Evolutionary conservation across 1,140 invertebrate species (phyloP).

Genomic region (Sinonovacula constricta): DNA sequence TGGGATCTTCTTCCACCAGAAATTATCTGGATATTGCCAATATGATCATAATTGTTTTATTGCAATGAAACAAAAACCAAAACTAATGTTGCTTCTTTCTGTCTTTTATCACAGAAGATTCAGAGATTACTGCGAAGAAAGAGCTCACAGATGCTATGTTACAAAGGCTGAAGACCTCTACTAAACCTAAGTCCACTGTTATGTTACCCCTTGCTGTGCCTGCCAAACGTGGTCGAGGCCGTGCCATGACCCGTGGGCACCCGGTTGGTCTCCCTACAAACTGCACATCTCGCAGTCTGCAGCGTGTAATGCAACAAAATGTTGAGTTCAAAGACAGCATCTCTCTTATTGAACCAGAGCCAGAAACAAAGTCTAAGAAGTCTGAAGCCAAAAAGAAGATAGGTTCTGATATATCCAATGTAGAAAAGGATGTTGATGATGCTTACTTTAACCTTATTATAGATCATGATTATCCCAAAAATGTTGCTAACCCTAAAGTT

Average conservation of each 20-base stretch:
- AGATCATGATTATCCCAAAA: conserved; percentile 80
- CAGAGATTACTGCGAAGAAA: conserved; percentile 22
- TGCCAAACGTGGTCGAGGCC: conserved; percentile 71
- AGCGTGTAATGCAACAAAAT: conserved; percentile 50
- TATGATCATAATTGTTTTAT: too few relatives aligned
- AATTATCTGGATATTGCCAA: too few relatives aligned
- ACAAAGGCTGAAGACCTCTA: conserved; percentile 77
- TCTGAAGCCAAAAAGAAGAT: conserved; percentile 6
- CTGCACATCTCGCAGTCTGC: conserved; percentile 46
- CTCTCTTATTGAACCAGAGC: conserved; percentile 6
- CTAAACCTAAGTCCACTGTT: conserved; percentile 78
- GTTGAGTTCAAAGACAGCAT: conserved; percentile 22
- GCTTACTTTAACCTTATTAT: conserved; percentile 65
- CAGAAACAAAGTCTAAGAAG: not conserved
- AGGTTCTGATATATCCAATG: not conserved
- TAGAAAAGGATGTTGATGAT: conserved; percentile 68
- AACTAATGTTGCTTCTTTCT: not conserved
- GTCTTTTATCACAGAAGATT: too few relatives aligned
- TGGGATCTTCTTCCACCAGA: too few relatives aligned
- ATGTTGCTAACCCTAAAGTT: conserved; percentile 27
- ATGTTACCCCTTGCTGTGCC: conserved; percentile 79
- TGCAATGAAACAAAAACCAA: conserved; percentile 3
- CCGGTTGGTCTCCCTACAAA: conserved; percentile 64
- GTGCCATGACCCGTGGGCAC: conserved; percentile 70
- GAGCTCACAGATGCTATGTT: conserved; percentile 72